These are phyloP conservation scores for Pseudococcus viburni DNA, from an alignment of 2,888 invertebrate species.

Conservation along the genomic window DNA sequence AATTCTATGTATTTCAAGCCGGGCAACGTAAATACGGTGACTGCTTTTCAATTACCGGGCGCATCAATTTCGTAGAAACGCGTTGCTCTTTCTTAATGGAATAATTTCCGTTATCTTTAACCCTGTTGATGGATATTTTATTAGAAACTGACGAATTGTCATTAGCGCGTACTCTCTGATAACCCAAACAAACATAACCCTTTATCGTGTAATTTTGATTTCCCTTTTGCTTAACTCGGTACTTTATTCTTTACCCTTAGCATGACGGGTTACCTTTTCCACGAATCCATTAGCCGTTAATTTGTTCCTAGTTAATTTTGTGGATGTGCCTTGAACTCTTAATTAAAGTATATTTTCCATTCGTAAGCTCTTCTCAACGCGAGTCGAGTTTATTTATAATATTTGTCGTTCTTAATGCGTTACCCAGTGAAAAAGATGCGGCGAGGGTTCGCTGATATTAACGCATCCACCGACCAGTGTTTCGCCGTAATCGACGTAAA, in stretches of 20 bases:
- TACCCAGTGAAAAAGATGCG: not conserved
- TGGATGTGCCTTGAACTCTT: slow-evolving; percentile 30
- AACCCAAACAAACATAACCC: slow-evolving; percentile 46
- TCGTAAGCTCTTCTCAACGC: not conserved
- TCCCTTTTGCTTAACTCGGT: slow-evolving; percentile 33
- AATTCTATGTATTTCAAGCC: not conserved
- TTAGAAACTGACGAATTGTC: slow-evolving; percentile 61
- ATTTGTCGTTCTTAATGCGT: slow-evolving; percentile 39
- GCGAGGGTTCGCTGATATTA: not conserved
- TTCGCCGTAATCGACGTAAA: not conserved
- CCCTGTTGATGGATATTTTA: slow-evolving; percentile 60
- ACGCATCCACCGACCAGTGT: not conserved
- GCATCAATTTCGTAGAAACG: slow-evolving; percentile 42
- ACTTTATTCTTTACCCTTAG: slow-evolving; percentile 38
- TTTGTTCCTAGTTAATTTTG: slow-evolving; percentile 62
- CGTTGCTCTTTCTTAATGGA: slow-evolving; percentile 59
- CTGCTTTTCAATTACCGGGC: slow-evolving; percentile 36
- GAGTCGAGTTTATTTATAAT: slow-evolving; percentile 19
- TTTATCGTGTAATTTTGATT: slow-evolving; percentile 44
- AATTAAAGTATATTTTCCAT: slow-evolving; percentile 54
- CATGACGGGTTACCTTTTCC: slow-evolving; percentile 58
- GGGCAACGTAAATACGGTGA: slow-evolving; percentile 22
- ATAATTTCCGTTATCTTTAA: slow-evolving; percentile 64
- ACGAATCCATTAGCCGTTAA: slow-evolving; percentile 62
- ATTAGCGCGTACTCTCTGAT: slow-evolving; percentile 56